These are phyloP conservation scores for Drosophila helvetica DNA, from an alignment of 2,888 invertebrate species.

Conservation along the genomic window DNA sequence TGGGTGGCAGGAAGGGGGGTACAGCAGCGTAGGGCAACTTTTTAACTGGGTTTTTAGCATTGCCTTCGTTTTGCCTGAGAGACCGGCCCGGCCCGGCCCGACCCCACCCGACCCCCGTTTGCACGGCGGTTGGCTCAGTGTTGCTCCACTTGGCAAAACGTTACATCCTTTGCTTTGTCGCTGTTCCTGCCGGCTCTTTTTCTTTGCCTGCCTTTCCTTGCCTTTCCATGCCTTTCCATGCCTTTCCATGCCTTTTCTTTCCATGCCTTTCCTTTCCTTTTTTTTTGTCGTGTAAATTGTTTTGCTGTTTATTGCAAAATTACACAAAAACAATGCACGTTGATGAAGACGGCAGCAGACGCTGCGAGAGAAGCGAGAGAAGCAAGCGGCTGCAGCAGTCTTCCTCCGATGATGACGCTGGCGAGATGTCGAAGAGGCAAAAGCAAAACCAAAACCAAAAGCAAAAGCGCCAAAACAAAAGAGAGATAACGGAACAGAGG, in stretches of 20 bases:
- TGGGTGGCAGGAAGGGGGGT: not conserved
- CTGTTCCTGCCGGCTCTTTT: constrained; percentile 33
- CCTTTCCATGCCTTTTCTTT: constrained; percentile 8
- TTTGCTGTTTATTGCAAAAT: constrained; percentile 81
- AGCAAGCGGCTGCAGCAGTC: too few species aligned
- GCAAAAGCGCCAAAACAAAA: constrained; percentile 60
- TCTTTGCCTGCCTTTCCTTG: too few species aligned
- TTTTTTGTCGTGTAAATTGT: constrained; percentile 71
- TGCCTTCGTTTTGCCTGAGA: constrained; percentile 38
- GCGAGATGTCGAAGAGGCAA: not conserved
- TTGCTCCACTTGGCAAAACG: constrained; percentile 76
- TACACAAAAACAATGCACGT: constrained; percentile 78
- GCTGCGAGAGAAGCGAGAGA: constrained; percentile 30
- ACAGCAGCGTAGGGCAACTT: constrained; percentile 37
- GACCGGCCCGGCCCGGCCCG: constrained; percentile 25
- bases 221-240: too few species aligned
- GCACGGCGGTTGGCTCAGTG: constrained; percentile 41
- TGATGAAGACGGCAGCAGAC: constrained; percentile 64
- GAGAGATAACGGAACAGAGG: constrained; percentile 66
- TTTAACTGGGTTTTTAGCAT: constrained; percentile 61
- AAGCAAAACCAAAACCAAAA: not conserved
- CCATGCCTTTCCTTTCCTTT: constrained; percentile 1
- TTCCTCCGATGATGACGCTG: too few species aligned
- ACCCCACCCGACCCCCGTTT: constrained; percentile 23
- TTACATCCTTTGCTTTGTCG: constrained; percentile 78